phyloP scores from a whole-genome alignment of 2,888 invertebrate species.

The Phortica magna region DNA sequence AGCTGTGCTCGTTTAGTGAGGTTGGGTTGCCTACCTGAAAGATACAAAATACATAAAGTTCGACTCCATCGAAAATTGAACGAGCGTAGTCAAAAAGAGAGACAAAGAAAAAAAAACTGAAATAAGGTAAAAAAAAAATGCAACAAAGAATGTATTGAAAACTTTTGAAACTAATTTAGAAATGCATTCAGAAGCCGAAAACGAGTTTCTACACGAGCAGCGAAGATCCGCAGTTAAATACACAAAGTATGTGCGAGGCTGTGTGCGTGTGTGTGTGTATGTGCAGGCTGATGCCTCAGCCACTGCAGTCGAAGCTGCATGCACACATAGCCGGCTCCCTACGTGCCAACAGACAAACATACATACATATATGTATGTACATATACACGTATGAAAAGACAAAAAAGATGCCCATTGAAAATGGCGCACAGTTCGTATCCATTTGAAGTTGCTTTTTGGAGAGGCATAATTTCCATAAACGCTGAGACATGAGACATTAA shows the following conservation, averaged over 20 bases:
- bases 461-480: conserved; percentile 11
- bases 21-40: conserved; percentile 20
- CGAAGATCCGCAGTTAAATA: conserved; percentile 46
- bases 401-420: no score
- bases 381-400: no score
- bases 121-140: conserved; percentile 1
- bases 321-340: conserved; percentile 7
- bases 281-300: background rate
- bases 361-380: conserved; percentile 22
- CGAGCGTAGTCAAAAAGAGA: background rate
- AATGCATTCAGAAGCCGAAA: conserved; percentile 53
- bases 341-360: no score
- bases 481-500: conserved; percentile 63
- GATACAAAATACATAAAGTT: conserved; percentile 55
- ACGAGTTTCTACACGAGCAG: conserved; percentile 55
- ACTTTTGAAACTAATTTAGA: conserved; percentile 65
- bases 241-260: conserved; percentile 36
- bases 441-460: background rate
- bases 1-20: background rate
- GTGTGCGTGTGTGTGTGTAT: conserved; percentile 20
- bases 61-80: conserved; percentile 67
- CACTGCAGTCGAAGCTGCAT: conserved; percentile 18
- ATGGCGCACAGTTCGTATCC: conserved; percentile 36
- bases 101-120: background rate
- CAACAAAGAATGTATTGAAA: conserved; percentile 68